phyloP scores from a whole-genome alignment of 2,113 vertebrate species.

The Hippocampus mohnikei region DNA sequence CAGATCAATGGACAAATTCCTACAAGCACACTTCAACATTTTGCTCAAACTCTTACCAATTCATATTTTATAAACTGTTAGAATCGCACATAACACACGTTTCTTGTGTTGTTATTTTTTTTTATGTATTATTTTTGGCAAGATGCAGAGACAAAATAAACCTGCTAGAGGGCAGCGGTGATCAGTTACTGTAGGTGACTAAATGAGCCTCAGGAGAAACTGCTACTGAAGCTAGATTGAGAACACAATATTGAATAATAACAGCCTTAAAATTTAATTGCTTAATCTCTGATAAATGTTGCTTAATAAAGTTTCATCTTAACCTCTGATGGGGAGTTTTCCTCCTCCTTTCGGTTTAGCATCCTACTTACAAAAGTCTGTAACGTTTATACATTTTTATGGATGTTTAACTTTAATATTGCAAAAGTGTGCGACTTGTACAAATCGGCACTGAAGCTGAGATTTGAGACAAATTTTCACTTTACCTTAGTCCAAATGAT shows the following conservation, averaged over 20 bases:
- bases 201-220: neutral
- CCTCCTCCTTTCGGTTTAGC: neutral
- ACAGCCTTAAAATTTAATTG: neutral
- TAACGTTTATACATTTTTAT: neutral
- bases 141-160: neutral
- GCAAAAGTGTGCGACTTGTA: neutral
- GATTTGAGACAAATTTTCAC: neutral
- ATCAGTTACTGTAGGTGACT: neutral
- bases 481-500: constrained; percentile 89
- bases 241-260: neutral
- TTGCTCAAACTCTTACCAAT: too few relatives aligned
- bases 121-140: neutral
- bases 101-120: neutral
- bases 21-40: too few relatives aligned
- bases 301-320: neutral
- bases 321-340: neutral
- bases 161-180: neutral
- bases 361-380: neutral
- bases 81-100: too few relatives aligned
- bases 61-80: too few relatives aligned
- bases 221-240: neutral
- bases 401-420: neutral
- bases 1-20: too few relatives aligned
- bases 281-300: neutral
- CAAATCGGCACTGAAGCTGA: neutral